These are phyloP conservation scores for Gobionotothen gibberifrons DNA, from an alignment of 2,797 vertebrate species.

Conservation along the genomic window DNA sequence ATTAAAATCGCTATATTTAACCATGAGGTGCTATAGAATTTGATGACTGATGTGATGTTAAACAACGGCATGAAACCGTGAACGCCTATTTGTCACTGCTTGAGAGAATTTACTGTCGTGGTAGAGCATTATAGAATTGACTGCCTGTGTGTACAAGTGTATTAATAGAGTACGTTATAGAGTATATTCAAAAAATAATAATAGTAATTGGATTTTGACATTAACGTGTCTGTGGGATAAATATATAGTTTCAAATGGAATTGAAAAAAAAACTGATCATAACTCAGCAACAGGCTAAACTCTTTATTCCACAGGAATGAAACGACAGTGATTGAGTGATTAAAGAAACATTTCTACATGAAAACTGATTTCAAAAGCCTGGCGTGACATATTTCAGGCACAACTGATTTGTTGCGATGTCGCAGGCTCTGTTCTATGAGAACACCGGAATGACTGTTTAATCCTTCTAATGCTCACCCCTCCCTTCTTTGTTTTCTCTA, in stretches of 20 bases:
- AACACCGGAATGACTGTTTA: slow-evolving; percentile 70
- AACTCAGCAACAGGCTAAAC: slow-evolving; percentile 43
- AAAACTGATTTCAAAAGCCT: slow-evolving; percentile 67
- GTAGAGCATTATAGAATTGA: slow-evolving; percentile 5
- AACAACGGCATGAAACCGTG: slow-evolving; percentile 9
- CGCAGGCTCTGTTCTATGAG: slow-evolving; percentile 61
- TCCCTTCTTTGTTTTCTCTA: slow-evolving; percentile 49
- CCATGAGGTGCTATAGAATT: slow-evolving; percentile 22
- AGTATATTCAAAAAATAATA: not conserved
- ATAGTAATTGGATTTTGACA: slow-evolving; percentile 3
- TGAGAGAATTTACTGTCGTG: not conserved
- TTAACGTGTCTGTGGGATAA: slow-evolving; percentile 13
- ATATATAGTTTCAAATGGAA: slow-evolving; percentile 1
- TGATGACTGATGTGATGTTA: slow-evolving; percentile 11
- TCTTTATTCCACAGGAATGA: slow-evolving; percentile 46
- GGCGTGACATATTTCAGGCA: slow-evolving; percentile 65
- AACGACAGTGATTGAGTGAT: slow-evolving; percentile 65
- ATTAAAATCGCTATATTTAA: slow-evolving; percentile 63
- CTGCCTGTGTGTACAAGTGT: not conserved
- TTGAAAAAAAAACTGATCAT: slow-evolving; percentile 27
- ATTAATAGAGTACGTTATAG: not conserved
- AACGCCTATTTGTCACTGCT: slow-evolving; percentile 8
- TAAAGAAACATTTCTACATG: slow-evolving; percentile 52
- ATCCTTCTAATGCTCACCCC: slow-evolving; percentile 69
- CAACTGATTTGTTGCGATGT: slow-evolving; percentile 73